Percentiles rank a stretch among this genome's conserved stretches.
These are phyloP conservation scores for Panthera tigris DNA, from an alignment of 2,113 vertebrate species.

Conservation along the genomic window DNA sequence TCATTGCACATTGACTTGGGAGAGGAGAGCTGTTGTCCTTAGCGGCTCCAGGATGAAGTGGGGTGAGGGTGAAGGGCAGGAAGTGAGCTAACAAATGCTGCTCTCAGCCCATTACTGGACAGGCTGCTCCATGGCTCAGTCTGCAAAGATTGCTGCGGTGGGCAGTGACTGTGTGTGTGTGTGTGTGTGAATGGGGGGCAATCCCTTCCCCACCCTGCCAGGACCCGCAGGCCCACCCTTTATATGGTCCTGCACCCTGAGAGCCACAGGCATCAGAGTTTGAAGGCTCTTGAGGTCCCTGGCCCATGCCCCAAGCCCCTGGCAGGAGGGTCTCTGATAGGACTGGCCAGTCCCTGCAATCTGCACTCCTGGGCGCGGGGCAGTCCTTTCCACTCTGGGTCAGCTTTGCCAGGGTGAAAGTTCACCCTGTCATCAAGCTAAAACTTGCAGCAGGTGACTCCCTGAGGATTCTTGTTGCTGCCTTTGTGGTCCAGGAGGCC, in stretches of 20 bases:
- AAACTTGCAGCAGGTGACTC: background rate
- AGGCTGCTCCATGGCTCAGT: background rate
- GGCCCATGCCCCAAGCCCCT: too few relatives aligned
- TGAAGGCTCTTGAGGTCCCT: background rate
- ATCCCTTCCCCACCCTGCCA: background rate
- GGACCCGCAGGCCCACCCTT: background rate
- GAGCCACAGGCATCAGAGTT: background rate
- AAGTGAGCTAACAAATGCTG: background rate
- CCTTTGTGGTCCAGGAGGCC: background rate
- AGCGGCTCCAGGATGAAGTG: background rate
- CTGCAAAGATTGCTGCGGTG: background rate
- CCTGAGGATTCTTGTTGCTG: background rate
- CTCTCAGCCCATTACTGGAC: background rate
- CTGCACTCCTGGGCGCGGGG: accelerated
- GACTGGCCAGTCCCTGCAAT: background rate
- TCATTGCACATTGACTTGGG: background rate
- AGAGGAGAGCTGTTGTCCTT: background rate
- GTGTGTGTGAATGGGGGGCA: background rate
- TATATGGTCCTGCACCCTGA: background rate
- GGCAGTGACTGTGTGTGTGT: too few relatives aligned
- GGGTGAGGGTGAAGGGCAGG: background rate
- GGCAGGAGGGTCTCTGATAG: background rate
- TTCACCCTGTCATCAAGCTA: background rate
- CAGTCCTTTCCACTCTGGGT: background rate
- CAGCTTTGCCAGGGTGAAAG: background rate